A percentile compares a stretch with the other conserved stretches of the same genome.
Conservation (phyloP, 2,113 vertebrate genomes). For the Oryzias celebensis region DNA sequence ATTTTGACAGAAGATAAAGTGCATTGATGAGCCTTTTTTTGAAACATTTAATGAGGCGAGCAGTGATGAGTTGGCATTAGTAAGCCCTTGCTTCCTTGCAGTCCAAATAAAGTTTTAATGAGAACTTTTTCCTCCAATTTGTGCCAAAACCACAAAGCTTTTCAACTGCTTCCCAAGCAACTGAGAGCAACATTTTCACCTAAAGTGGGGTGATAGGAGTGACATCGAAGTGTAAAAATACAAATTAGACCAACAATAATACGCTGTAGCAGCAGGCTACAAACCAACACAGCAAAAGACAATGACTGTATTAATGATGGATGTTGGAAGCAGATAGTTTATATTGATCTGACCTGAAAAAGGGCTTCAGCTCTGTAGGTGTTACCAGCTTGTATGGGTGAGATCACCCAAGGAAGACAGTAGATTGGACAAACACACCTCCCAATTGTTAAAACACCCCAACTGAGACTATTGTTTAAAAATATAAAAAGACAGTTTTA, state of each 20-base stretch:
- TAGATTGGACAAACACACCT: too few relatives aligned
- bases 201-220: constrained; percentile 5
- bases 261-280: too few relatives aligned
- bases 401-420: too few relatives aligned
- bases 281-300: too few relatives aligned
- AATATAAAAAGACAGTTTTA: too few relatives aligned
- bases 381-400: too few relatives aligned
- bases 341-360: too few relatives aligned
- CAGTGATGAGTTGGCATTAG: constrained; percentile 65
- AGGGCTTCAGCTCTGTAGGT: too few relatives aligned
- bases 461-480: too few relatives aligned
- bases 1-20: constrained; percentile 44
- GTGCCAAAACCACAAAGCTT: constrained; percentile 60
- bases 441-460: too few relatives aligned
- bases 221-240: constrained; percentile 26
- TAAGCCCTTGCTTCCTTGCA: constrained; percentile 51
- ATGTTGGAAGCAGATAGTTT: too few relatives aligned
- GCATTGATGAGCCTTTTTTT: constrained; percentile 67
- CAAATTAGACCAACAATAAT: not conserved
- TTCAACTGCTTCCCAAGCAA: constrained; percentile 57
- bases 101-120: constrained; percentile 73
- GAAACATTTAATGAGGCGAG: constrained; percentile 67
- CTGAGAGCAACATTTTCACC: constrained; percentile 24
- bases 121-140: constrained; percentile 66
- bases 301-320: too few relatives aligned